These are phyloP conservation scores for Pipistrellus kuhlii DNA, from an alignment of 2,797 vertebrate species.

Conservation along the genomic window DNA sequence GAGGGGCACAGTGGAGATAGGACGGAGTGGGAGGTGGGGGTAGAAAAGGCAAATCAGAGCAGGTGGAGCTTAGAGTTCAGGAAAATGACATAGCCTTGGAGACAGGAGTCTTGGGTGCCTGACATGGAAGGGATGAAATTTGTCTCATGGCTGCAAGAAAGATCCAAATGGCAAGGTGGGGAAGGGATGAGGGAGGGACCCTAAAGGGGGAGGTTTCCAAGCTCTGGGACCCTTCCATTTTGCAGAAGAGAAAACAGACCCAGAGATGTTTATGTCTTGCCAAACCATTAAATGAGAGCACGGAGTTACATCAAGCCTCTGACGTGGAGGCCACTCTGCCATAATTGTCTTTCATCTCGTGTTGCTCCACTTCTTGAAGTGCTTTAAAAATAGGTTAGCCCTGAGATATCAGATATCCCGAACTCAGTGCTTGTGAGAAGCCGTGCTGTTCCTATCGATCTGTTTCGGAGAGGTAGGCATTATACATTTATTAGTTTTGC, in stretches of 20 bases:
- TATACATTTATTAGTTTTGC: neutral
- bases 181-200: fast-evolving
- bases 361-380: neutral
- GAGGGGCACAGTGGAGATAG: neutral
- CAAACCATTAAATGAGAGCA: neutral
- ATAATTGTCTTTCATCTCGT: conserved; percentile 11
- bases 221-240: neutral
- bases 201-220: neutral
- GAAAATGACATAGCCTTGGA: neutral
- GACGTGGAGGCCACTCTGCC: neutral
- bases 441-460: neutral
- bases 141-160: neutral
- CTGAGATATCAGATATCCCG: neutral
- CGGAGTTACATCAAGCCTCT: conserved; percentile 26
- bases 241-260: neutral
- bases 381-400: neutral
- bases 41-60: neutral
- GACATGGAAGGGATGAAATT: neutral
- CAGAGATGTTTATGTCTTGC: neutral
- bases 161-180: neutral
- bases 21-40: too few species aligned
- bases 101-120: neutral
- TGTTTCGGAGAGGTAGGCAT: neutral
- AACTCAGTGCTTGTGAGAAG: neutral
- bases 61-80: neutral